Base-by-base conservation (phyloP, 2,888 invertebrate genomes). In the Tiliacea citrago region DNA sequence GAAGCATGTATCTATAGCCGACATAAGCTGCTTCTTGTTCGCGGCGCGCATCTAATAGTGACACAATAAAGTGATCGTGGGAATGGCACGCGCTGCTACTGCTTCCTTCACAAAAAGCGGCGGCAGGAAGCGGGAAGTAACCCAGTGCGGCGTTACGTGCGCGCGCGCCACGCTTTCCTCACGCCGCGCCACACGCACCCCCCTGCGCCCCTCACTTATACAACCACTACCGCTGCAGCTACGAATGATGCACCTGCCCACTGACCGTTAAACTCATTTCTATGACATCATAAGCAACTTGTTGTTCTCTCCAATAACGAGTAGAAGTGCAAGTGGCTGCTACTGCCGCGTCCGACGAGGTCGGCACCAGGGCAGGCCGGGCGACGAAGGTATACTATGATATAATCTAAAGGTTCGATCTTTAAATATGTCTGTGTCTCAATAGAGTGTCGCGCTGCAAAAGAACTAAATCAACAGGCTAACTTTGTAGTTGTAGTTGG, bases 121-220 rank as follows among this genome's bases (percentile, higher is more conserved):
- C 72, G 85, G 81, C 85, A 93, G 95, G 96, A 96, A 96, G 91
- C 88, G 93, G 95, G 95, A 96, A 95, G 92, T 95, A 93, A 93
- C 93, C 94, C 84, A 95, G 88, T 92, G 92, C 82, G 86, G 83
- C 78, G 91, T 95, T 92, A 93, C 93, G 93, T 93, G 90, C 91
- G 76, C 81, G 76, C 78, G 76, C 87, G 88, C 91, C 89, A 91
- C 94, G 93, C 93, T 92, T 93, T 92, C 92, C 90, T 89, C 88
- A 89, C 90, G 79, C 82, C 88, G 76, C 88, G 84, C 86, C 69
- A 72, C 73, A 72, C 78, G 70, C 73, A 78, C 86, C 71, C 45
- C 81, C 83, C 58, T 81, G 63, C 61, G 82, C 53, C 18, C n/a
- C 24, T 55, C 61, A 60, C 62, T 87, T 85, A 87, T 69, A 81